Conservation (phyloP, 2,797 vertebrate species). For the Gymnoscopelus braueri region DNA sequence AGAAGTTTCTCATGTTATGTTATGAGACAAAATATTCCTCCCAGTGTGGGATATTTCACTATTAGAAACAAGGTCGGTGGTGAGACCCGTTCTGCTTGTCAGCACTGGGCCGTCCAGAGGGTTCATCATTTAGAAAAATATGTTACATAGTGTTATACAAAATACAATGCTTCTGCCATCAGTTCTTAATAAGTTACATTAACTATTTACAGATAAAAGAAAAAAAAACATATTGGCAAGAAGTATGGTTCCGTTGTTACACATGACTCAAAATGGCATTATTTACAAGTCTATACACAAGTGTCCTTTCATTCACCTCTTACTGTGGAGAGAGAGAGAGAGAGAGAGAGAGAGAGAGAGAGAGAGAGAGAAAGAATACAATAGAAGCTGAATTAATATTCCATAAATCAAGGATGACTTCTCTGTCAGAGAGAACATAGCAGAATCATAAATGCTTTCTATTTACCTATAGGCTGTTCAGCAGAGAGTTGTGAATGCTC, state of each 20-base stretch:
- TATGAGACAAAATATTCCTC: conserved; percentile 38
- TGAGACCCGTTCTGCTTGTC: conserved; percentile 44
- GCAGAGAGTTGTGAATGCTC: conserved; percentile 86
- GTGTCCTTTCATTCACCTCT: conserved; percentile 39
- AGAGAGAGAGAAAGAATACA: not conserved
- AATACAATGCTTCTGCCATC: conserved; percentile 62
- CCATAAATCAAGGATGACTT: not conserved
- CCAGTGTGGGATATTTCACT: conserved; percentile 31
- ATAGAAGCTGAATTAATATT: not conserved
- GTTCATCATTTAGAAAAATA: conserved; percentile 64
- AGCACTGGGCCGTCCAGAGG: conserved; percentile 61
- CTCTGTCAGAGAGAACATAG: not conserved
- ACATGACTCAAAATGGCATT: conserved; percentile 58
- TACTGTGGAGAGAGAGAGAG: conserved; percentile 66
- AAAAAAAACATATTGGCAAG: conserved; percentile 32
- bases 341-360: conserved; percentile 7
- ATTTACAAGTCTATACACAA: conserved; percentile 90
- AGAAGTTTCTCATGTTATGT: conserved; percentile 57
- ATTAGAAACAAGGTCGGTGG: conserved; percentile 46
- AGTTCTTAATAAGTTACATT: conserved; percentile 72
- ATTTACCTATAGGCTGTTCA: conserved; percentile 86
- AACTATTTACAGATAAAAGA: conserved; percentile 78
- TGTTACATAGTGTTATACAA: conserved; percentile 73
- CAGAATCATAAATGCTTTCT: not conserved
- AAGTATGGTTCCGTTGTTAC: conserved; percentile 55